These are phyloP conservation scores for Paedocypris sp. DNA, from an alignment of 2,113 vertebrate genomes.

Conservation along the genomic window DNA sequence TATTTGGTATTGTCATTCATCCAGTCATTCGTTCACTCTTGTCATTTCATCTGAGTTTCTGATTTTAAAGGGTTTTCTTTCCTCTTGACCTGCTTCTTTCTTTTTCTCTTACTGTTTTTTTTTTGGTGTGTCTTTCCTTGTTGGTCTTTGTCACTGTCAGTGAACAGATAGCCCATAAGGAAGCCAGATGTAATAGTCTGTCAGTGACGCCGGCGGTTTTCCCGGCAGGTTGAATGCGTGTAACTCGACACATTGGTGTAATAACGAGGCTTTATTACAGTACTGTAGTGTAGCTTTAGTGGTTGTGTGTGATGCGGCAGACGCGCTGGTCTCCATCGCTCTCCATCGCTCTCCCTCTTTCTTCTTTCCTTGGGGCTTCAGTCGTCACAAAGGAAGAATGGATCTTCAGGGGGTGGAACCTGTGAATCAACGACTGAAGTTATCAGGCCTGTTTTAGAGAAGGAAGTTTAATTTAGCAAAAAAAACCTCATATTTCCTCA, in stretches of 20 bases:
- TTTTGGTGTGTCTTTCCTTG: neutral
- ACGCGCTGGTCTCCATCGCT: constrained; percentile 2
- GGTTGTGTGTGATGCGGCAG: neutral
- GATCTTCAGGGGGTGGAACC: too few relatives aligned
- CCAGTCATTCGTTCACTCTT: neutral
- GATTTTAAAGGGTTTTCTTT: neutral
- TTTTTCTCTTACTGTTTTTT: neutral
- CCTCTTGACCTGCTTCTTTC: neutral
- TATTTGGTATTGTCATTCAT: neutral
- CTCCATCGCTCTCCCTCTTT: neutral
- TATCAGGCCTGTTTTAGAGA: too few relatives aligned
- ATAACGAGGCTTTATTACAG: constrained; percentile 22
- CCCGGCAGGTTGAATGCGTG: constrained; percentile 18
- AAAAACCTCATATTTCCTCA: too few relatives aligned
- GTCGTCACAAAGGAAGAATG: too few relatives aligned
- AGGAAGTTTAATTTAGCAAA: too few relatives aligned
- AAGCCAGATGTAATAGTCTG: constrained; percentile 9
- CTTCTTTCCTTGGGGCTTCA: too few relatives aligned
- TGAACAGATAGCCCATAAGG: constrained; percentile 3
- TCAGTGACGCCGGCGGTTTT: constrained; percentile 17
- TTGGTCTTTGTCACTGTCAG: neutral
- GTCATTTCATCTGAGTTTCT: neutral
- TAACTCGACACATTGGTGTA: constrained; percentile 24
- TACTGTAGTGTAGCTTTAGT: neutral
- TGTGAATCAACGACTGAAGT: too few relatives aligned